Evolutionary conservation across 2,888 invertebrate species (phyloP), one percentile per base, ranked within the genome.

Genomic region (Strigamia crassipes): DNA sequence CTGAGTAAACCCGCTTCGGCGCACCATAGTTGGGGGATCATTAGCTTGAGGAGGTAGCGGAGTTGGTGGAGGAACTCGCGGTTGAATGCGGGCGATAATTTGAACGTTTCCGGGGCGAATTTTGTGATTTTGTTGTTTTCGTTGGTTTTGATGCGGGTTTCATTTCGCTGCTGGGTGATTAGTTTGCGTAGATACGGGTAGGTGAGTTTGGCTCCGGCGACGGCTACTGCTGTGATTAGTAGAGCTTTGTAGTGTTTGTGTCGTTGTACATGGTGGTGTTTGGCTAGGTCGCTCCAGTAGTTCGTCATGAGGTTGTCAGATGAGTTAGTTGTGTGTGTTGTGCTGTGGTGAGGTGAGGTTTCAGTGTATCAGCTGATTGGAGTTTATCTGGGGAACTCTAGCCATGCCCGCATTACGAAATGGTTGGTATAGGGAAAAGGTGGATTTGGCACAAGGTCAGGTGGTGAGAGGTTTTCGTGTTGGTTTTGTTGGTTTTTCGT

Each of bases 1-100:
- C 92, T 88, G n/a, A 98, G 88, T 34, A 97, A 87, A 0, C 92
- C 93, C 41, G 93, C 93, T 88, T 96, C 96, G 46, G 91, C 91
- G 79, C 92, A 92, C 86, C 93, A 90, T 82, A 94, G 87, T 77
- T 93, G 91, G 0, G 98, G 98, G 83, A 98, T 93, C 93, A 98
- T 96, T 83, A 98, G 94, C 86, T 91, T 91, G 66, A 95, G 89
- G 21, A 98, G 89, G 84, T 91, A 91, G 81, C 92, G 89, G 85
- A 98, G 90, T 88, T 97, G 96, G 13, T 92, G 84, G 88, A 88
- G 86, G 85, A 90, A 90, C n/a, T 87, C 86, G 83, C 86, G 86
- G 85, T 90, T 88, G 15, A 90, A 87, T n/a, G 87, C 86, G 15
- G 87, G 86, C 5, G n/a, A 5, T 4, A n/a, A n/a, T 46, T 46